A percentile compares a stretch with the other conserved stretches of the same genome.
phyloP scores from a whole-genome alignment of 2,113 vertebrate genomes.

The Ovis aries region ARS-UI_Ramb_v3.0 NC_056058.1:19507501-19508000 shows the following conservation, averaged over 20 bases:
- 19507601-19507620: not conserved
- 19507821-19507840: not conserved
- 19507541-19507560: not conserved
- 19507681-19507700: not conserved
- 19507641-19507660: not conserved
- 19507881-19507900: constrained; percentile 32
- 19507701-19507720: not conserved
- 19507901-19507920: not conserved
- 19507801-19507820: not conserved
- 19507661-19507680: fast-evolving
- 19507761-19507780: not conserved
- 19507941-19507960: constrained; percentile 50
- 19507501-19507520: not conserved
- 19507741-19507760: not conserved
- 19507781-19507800: not conserved
- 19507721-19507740: not conserved
- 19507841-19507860: not conserved
- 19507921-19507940: constrained; percentile 58
- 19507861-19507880: not conserved
- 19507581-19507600: not conserved
- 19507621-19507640: not conserved
- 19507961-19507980: constrained; percentile 17
- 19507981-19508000: not conserved
- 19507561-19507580: not conserved
- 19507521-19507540: fast-evolving